Conservation (phyloP, 2,888 invertebrate species). For the Chrysomela aeneicollis region DNA sequence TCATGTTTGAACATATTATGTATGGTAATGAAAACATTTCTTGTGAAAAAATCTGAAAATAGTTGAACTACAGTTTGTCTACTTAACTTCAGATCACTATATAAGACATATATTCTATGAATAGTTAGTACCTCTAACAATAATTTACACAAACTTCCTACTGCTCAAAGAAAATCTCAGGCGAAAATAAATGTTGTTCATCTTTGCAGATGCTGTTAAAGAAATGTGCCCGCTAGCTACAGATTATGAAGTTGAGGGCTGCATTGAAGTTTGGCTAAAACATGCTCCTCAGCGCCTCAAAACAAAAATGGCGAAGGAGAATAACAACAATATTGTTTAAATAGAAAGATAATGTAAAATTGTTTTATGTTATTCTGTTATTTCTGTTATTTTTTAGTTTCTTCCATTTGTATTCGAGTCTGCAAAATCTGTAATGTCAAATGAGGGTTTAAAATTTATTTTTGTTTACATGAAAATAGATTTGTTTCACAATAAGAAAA, state of each 20-base stretch:
- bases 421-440: constrained; percentile 16
- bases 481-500: constrained; percentile 24
- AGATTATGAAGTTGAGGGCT: constrained; percentile 19
- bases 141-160: constrained; percentile 10
- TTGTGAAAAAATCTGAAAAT: too few species aligned
- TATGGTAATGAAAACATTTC: too few species aligned
- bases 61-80: constrained; percentile 15
- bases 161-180: constrained; percentile 17
- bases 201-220: constrained; percentile 23
- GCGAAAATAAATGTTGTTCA: constrained; percentile 10
- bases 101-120: background rate
- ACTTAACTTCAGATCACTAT: background rate
- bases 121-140: constrained; percentile 3
- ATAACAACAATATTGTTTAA: too few species aligned
- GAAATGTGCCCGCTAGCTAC: constrained; percentile 19
- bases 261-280: constrained; percentile 21
- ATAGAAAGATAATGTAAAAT: too few species aligned
- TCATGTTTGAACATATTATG: background rate
- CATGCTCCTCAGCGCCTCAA: constrained; percentile 26
- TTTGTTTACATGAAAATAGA: constrained; percentile 7
- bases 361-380: too few species aligned
- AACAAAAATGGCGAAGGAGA: too few species aligned
- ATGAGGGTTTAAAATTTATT: constrained; percentile 17
- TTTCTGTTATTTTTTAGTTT: too few species aligned
- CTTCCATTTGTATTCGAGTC: constrained; percentile 16